Evolutionary conservation across 2,113 vertebrate genomes (phyloP), one percentile per base, ranked within the genome.

Genomic region (Corythornis madagascariensis): DNA sequence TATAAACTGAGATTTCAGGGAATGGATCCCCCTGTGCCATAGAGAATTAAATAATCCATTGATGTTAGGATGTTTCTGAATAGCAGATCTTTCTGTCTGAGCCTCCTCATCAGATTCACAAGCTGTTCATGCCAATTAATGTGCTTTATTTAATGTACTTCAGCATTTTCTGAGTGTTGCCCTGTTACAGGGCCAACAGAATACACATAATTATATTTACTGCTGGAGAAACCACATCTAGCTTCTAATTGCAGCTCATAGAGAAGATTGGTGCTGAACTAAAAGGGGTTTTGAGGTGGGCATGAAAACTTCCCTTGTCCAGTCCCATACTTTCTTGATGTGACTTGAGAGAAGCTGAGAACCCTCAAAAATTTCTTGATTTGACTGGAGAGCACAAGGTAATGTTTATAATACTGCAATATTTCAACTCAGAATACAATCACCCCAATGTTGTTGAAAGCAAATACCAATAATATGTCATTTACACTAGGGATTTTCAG

Each of bases 191-290:
- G 74, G 48, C 29, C n/a, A 45, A 22, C 4, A 64, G 47, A 80
- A 75, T 80, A 25, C 55, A 47, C 0, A 0, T 4, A 2, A 7
- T 53, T 85, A 8, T 4, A 2, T 63, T 10, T 38, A 38, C 7
- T 38, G 13, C 2, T 47, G 40, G 5, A 53, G 35, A 70, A 81
- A 50, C 21, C 5, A 6, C 4, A 42, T 59, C 18, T 82, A 15
- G 4, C 2, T 57, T 71, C 11, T 64, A 75, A 35, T 35, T 72
- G 21, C n/a, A 57, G 35, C 24, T 56, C 4, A 8, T 69, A 31
- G 72, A 66, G 33, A 56, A 45, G 18, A 19, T 16, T 53, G 57
- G 24, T 80, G 20, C 12, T 74, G 64, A 88, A 50, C 10, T 70
- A 31, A 65, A 61, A 17, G 7, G 7, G n/a, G 4, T 77, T 71